Evolutionary conservation across 2,797 vertebrate genomes (phyloP).

Genomic region (Alca torda): DNA sequence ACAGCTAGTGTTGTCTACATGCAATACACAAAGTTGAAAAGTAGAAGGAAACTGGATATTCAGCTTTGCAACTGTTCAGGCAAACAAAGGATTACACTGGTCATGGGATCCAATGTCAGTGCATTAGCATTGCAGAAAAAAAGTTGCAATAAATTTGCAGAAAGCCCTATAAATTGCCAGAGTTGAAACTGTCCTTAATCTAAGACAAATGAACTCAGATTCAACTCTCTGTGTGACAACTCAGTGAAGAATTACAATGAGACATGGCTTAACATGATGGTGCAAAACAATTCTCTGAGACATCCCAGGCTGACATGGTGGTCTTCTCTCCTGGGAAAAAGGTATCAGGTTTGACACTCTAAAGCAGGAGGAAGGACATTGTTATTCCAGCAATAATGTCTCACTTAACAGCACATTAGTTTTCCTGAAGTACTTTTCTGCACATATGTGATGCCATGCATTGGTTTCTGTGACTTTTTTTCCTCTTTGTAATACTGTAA

Average conservation of each 20-base stretch:
- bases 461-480: not conserved
- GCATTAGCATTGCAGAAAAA: not conserved
- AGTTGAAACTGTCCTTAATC: conserved; percentile 33
- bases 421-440: not conserved
- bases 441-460: not conserved
- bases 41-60: not conserved
- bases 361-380: not conserved
- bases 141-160: conserved; percentile 37
- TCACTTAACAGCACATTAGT: not conserved
- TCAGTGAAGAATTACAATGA: conserved; percentile 24
- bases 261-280: not conserved
- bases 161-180: conserved; percentile 13
- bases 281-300: conserved; percentile 30
- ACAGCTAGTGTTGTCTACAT: not conserved
- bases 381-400: not conserved
- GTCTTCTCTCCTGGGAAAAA: not conserved
- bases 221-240: conserved; percentile 43
- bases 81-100: not conserved
- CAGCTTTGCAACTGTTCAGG: not conserved
- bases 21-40: not conserved
- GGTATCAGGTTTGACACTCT: not conserved
- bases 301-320: not conserved
- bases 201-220: conserved; percentile 42
- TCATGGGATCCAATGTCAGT: not conserved
- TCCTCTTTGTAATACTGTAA: not conserved